A percentile compares a stretch with the other conserved stretches of the same genome.
Evolutionary conservation across 2,113 vertebrate species (phyloP).

Genomic region (Corynorhinus townsendii): DNA sequence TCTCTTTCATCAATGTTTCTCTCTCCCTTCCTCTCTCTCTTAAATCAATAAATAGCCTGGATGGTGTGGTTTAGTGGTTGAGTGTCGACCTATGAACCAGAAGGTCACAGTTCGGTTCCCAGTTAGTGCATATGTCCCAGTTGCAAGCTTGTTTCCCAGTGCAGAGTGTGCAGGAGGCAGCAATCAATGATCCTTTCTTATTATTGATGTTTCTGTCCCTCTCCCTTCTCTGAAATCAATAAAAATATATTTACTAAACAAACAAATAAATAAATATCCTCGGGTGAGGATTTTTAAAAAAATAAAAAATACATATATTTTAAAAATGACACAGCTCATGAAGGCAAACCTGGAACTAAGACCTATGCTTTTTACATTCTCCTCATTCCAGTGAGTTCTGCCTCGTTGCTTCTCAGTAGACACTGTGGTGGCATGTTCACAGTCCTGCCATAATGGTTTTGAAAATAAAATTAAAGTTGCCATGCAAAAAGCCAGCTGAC

Average conservation of each 20-base stretch:
- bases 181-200: too few relatives aligned
- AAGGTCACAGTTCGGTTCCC: too few relatives aligned
- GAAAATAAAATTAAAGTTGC: conserved; percentile 36
- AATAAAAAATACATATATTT: too few relatives aligned
- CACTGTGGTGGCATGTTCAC: background rate
- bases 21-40: background rate
- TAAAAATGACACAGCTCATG: background rate
- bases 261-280: background rate
- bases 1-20: background rate
- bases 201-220: too few relatives aligned
- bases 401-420: background rate
- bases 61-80: too few relatives aligned
- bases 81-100: too few relatives aligned
- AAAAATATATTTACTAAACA: too few relatives aligned
- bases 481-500: conserved; percentile 12
- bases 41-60: background rate
- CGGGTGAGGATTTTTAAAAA: background rate
- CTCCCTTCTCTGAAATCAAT: too few relatives aligned
- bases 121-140: too few relatives aligned
- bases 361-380: background rate
- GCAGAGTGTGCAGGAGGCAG: background rate
- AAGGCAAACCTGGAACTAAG: background rate
- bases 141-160: too few relatives aligned
- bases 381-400: conserved; percentile 9
- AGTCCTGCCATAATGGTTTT: conserved; percentile 27